Evolutionary conservation across 2,888 invertebrate genomes (phyloP).

Genomic region (Enchytraeus crypticus): DNA sequence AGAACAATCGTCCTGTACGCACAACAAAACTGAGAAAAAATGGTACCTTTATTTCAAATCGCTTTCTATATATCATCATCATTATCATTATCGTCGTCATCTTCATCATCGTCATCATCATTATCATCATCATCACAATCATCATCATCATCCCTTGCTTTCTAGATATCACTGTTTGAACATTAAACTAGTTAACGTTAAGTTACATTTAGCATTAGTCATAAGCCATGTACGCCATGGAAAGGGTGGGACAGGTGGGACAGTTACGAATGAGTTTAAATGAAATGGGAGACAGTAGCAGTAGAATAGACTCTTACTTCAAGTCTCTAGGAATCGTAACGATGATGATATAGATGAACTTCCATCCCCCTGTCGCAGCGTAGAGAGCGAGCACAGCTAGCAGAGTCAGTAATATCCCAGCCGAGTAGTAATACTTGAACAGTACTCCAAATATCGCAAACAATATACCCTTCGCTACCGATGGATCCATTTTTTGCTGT

Average conservation of each 20-base stretch:
- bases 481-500: neutral
- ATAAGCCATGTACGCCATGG: too few species aligned
- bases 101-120: neutral
- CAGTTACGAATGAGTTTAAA: too few species aligned
- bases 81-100: neutral
- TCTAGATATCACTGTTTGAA: neutral
- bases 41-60: neutral
- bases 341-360: constrained; percentile 1
- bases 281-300: too few species aligned
- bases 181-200: too few species aligned
- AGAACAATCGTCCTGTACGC: neutral
- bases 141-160: neutral
- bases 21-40: neutral
- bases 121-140: too few species aligned
- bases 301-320: constrained; percentile 1
- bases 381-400: constrained; percentile 1
- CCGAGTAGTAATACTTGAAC: neutral
- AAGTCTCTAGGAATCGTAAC: constrained; percentile 9
- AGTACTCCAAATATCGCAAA: neutral
- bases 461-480: neutral
- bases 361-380: constrained; percentile 13
- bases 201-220: too few species aligned
- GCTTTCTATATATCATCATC: neutral
- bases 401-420: neutral
- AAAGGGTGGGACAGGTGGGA: too few species aligned